These are phyloP conservation scores for Scaptodrosophila lebanonensis DNA, from an alignment of 1,140 invertebrate genomes.

Conservation along the genomic window DNA sequence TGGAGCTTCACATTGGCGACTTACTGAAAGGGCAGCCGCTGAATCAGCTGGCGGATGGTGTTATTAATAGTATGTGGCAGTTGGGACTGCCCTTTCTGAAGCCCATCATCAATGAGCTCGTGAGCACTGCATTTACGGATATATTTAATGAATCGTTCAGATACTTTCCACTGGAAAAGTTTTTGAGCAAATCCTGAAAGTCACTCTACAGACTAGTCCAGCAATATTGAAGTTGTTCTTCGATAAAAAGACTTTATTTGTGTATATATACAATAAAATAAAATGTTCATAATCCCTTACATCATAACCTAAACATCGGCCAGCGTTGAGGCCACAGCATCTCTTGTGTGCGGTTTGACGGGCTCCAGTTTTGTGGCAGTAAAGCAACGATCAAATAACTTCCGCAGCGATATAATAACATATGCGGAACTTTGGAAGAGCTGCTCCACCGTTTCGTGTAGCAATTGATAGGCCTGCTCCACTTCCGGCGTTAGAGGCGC, in stretches of 20 bases:
- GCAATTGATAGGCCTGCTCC: conserved; percentile 71
- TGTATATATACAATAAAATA: conserved; percentile 19
- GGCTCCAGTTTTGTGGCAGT: conserved; percentile 34
- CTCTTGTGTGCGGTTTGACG: conserved; percentile 20
- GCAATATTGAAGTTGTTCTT: no score
- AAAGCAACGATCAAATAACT: conserved; percentile 43
- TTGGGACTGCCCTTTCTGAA: conserved; percentile 84
- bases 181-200: conserved; percentile 57
- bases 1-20: conserved; percentile 87
- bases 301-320: conserved; percentile 45
- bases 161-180: conserved; percentile 82
- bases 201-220: no score
- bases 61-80: conserved; percentile 86
- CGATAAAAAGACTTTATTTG: conserved; percentile 1
- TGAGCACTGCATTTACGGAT: conserved; percentile 87
- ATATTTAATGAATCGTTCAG: conserved; percentile 86
- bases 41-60: conserved; percentile 78
- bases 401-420: conserved; percentile 62
- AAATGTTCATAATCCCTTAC: conserved; percentile 13
- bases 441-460: conserved; percentile 77
- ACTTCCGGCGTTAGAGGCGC: conserved; percentile 62
- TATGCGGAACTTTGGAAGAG: conserved; percentile 74
- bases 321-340: conserved; percentile 46
- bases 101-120: conserved; percentile 87
- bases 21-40: conserved; percentile 81